Conservation (phyloP, 2,113 vertebrate species). For the Lynx canadensis region DNA sequence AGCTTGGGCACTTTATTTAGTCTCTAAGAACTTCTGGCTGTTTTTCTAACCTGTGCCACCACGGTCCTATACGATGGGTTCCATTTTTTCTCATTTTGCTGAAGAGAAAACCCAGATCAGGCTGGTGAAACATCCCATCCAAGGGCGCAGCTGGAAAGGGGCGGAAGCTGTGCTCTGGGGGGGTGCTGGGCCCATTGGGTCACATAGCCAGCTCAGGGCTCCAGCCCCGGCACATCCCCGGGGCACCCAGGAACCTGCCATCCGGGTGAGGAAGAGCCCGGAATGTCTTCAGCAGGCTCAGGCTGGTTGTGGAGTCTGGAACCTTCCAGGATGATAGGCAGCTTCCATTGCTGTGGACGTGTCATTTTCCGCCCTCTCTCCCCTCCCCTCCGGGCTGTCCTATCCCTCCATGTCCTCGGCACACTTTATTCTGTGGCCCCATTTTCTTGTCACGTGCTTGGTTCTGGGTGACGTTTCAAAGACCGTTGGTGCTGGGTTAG, state of each 20-base stretch:
- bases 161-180: no score
- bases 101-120: neutral
- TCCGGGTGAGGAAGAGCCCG: neutral
- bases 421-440: neutral
- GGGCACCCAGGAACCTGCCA: accelerated
- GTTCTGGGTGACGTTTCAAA: neutral
- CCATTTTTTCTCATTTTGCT: neutral
- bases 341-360: neutral
- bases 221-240: accelerated
- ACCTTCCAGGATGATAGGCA: no score
- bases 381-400: neutral
- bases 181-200: neutral
- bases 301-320: neutral
- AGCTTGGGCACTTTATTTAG: neutral
- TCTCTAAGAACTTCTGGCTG: neutral
- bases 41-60: no score
- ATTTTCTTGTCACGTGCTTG: neutral
- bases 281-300: neutral
- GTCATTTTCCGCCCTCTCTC: neutral
- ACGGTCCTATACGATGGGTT: accelerated
- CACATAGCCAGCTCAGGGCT: accelerated
- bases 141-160: neutral
- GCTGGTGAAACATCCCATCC: no score
- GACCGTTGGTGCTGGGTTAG: neutral
- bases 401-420: neutral